Base-by-base conservation (phyloP, 2,888 invertebrate genomes). In the Amphipoea oculea region DNA sequence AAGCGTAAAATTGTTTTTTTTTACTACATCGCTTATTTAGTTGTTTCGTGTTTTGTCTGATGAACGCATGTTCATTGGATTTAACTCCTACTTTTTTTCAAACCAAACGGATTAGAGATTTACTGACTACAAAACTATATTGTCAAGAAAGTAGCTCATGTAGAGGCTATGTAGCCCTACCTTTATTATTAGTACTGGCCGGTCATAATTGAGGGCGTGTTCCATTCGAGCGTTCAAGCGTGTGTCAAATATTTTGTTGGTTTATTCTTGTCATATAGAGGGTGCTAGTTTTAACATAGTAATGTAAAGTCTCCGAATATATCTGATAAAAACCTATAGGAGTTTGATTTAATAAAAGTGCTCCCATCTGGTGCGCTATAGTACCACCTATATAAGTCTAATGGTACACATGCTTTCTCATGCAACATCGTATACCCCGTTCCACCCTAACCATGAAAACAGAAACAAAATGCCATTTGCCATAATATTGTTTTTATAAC, bases 401-500 rank as follows among this genome's bases (percentile, higher is more conserved):
- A 68, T 82, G 5, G 17, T 14, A n/a, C 12, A 40, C 17, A 5
- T 23, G 54, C 14, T 68, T 40, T 7, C n/a, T 36, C n/a, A 17
- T 51, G 51, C 83, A 67, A n/a, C 17, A 65, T 42, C 40, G 6
- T 66, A 60, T 76, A 71, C 17, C n/a, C 42, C 17, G 5, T 71
- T 66, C 57, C 63, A 60, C 20, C 54, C 57, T 57, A 76, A 63
- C 69, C 73, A 69, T 76, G 68, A 83, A 86, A 86, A 86, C 83
- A 79, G 83, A 87, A 78, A 83, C 75, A 77, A 78, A 86, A 88
- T 88, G 54, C 78, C 78, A 79, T 88, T 81, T 85, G 78, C 73
- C 81, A 76, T 88, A 83, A 83, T 73, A 86, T 86, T 88, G 83
- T 88, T 83, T 88, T 88, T 86, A 86, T 83, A 88, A 81, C 88